These are phyloP conservation scores for Gortyna flavago DNA, from an alignment of 2,888 invertebrate genomes.

Conservation along the genomic window DNA sequence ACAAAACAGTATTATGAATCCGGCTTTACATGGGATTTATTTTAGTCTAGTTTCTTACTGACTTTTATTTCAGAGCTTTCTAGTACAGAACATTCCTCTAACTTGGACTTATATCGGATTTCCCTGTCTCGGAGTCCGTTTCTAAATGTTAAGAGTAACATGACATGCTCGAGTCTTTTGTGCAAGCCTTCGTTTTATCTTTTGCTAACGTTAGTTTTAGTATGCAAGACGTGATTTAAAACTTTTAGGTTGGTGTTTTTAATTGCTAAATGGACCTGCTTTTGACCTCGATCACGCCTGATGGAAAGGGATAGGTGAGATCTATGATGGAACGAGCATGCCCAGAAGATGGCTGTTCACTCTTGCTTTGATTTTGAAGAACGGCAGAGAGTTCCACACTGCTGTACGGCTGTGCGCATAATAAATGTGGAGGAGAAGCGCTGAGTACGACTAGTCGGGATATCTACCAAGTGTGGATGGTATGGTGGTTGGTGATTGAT, in stretches of 20 bases:
- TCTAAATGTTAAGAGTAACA: constrained; percentile 47
- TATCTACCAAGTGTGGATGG: too few species aligned
- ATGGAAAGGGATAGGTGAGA: too few species aligned
- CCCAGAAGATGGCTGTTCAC: too few species aligned
- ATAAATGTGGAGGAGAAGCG: too few species aligned
- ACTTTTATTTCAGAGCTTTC: constrained; percentile 40
- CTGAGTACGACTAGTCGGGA: too few species aligned
- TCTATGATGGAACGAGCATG: too few species aligned
- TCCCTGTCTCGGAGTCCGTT: constrained; percentile 34
- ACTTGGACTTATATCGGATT: constrained; percentile 42
- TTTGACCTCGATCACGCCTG: too few species aligned
- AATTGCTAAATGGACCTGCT: too few species aligned
- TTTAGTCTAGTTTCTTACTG: constrained; percentile 10
- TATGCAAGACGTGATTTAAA: constrained; percentile 15
- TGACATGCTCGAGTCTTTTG: constrained; percentile 41
- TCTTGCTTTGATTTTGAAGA: too few species aligned
- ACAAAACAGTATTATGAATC: background rate
- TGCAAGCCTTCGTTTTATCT: constrained; percentile 41
- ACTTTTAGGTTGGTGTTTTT: background rate
- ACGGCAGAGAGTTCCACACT: too few species aligned
- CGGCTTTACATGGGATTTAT: background rate
- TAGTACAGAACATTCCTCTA: constrained; percentile 12
- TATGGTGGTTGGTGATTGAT: background rate
- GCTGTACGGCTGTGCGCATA: too few species aligned
- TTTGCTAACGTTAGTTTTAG: constrained; percentile 20